Evolutionary conservation across 2,113 vertebrate genomes (phyloP).

Genomic region (Onychostoma macrolepis): DNA sequence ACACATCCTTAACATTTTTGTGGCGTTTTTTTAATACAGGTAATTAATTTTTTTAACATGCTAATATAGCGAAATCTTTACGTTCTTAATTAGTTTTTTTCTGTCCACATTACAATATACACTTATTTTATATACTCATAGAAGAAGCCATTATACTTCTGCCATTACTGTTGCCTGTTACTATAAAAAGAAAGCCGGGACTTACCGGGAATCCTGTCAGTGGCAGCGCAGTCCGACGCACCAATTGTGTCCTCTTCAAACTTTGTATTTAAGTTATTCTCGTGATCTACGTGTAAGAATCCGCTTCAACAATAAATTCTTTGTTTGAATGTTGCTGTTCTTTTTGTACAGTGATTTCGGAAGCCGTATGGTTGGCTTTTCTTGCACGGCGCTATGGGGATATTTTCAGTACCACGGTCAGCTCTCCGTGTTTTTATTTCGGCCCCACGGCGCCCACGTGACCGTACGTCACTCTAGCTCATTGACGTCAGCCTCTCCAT

Average conservation of each 20-base stretch:
- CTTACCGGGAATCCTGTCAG: conserved; percentile 58
- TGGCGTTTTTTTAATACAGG: not conserved
- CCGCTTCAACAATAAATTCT: conserved; percentile 12
- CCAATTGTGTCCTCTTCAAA: conserved; percentile 45
- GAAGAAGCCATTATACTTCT: too few species aligned
- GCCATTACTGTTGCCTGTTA: not conserved
- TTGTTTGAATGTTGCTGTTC: conserved; percentile 18
- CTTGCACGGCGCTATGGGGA: conserved; percentile 48
- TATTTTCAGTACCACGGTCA: conserved; percentile 72
- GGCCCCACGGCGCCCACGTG: conserved; percentile 57
- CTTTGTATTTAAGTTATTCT: conserved; percentile 25
- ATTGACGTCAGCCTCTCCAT: conserved; percentile 68
- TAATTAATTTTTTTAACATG: not conserved
- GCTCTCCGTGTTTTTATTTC: conserved; percentile 66
- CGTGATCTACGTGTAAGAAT: conserved; percentile 15
- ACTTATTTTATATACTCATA: too few species aligned
- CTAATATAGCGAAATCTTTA: not conserved
- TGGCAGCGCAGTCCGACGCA: conserved; percentile 48
- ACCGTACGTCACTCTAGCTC: conserved; percentile 56
- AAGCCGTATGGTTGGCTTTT: conserved; percentile 30
- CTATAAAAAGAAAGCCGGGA: conserved; percentile 47
- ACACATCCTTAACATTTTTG: not conserved
- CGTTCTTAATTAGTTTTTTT: not conserved
- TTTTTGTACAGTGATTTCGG: not conserved
- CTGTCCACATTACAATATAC: not conserved